A percentile compares a stretch with the other conserved stretches of the same genome.
These are phyloP conservation scores for Scaptomyza montana DNA, from an alignment of 1,140 invertebrate species.

Conservation along the genomic window DNA sequence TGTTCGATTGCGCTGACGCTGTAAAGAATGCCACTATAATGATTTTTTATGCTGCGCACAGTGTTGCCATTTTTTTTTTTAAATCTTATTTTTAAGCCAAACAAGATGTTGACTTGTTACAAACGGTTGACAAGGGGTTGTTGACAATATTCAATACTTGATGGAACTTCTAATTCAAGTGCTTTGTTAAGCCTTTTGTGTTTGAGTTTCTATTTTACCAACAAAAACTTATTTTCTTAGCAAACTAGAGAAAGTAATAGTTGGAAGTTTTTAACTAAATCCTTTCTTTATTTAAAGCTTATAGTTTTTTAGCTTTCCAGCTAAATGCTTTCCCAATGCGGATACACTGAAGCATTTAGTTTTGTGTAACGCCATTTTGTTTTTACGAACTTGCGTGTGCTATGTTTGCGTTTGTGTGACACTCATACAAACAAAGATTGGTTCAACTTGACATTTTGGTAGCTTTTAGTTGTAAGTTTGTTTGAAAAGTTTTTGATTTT, in stretches of 20 bases:
- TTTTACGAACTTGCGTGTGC: constrained; percentile 62
- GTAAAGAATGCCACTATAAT: constrained; percentile 33
- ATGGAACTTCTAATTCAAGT: no score
- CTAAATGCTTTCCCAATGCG: not conserved
- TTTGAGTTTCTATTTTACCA: no score
- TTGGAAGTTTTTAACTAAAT: not conserved
- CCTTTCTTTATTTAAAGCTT: not conserved
- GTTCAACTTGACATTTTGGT: constrained; percentile 30
- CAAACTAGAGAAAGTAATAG: not conserved
- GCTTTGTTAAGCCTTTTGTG: no score
- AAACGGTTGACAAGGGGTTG: not conserved
- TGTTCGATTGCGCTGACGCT: constrained; percentile 63
- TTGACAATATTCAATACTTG: not conserved
- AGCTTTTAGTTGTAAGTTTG: constrained; percentile 24
- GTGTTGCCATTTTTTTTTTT: constrained; percentile 23
- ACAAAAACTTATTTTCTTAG: not conserved
- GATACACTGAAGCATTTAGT: constrained; percentile 51
- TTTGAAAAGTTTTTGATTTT: constrained; percentile 46
- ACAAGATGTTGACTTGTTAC: not conserved
- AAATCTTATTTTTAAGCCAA: not conserved
- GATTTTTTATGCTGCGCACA: constrained; percentile 40
- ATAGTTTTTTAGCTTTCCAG: not conserved
- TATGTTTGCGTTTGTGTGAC: constrained; percentile 22
- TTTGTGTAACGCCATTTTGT: constrained; percentile 68
- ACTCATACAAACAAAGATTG: constrained; percentile 5